Base-by-base conservation (phyloP, 2,888 invertebrate species). In the Ernsta delagoae region DNA sequence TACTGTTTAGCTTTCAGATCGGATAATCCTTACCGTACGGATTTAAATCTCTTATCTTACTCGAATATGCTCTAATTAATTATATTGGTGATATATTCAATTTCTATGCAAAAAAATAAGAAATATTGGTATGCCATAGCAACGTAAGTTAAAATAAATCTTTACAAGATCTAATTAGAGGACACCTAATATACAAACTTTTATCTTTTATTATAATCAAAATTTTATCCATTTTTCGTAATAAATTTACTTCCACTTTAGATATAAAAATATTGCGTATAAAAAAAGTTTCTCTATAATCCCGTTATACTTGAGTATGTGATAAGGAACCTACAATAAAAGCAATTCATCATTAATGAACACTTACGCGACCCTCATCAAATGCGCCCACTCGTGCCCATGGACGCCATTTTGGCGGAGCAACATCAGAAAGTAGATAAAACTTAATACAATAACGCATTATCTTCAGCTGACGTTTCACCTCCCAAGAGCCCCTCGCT, bases 381-480 rank as follows among this genome's bases (percentile, higher is more conserved):
- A 65, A 12, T 57, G 57, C 31, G 50, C 16, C 36, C 48, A 48
- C 36, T 57, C 63, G 41, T 16, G 9, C 6, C 57, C 34, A 48
- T 65, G 12, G 57, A 57, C 56, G 39, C 48, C 57, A 56, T 9
- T 16, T 31, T 50, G 50, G 16, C 50, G 50, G 16, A 50, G 50
- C 11, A 48, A 48, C 48, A 69, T 56, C 48, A 41, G 43, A 63
- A 69, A 53, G 24, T 62, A 57, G 43, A 34, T 57, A 62, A 62
- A 39, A 62, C 36, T 61, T 31, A 12, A 36, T 16, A 61, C 48
- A 50, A 61, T 45, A 48, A 61, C 61, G 48, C 11, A 48, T 45
- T 60, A 45, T 70, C 9, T 31, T 59, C 57, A 34, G 41, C 34
- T 41, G 11, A 65, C n/a, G 53, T 53, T 77, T 76, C 77, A 76